Evolutionary conservation across 2,888 invertebrate species (phyloP).

Genomic region (Erebia palarica): DNA sequence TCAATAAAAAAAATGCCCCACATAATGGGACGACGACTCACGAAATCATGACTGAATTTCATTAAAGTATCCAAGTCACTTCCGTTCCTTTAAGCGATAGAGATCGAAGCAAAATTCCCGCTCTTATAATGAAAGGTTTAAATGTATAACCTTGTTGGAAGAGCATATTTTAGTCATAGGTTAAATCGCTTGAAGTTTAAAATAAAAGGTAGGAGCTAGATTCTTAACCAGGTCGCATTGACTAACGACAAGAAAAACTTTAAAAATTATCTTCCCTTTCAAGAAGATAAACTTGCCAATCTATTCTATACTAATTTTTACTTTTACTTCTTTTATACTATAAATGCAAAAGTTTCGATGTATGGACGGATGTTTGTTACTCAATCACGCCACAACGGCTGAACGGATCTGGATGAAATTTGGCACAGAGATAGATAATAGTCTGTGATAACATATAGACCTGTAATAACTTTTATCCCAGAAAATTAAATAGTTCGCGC

Average conservation of each 20-base stretch:
- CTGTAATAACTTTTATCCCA: too few species aligned
- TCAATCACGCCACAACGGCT: too few species aligned
- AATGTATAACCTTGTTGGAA: conserved; percentile 26
- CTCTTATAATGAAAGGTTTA: conserved; percentile 28
- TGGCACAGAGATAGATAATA: too few species aligned
- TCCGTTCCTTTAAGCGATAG: conserved; percentile 41
- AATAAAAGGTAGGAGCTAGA: background rate
- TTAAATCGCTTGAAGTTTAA: conserved; percentile 10
- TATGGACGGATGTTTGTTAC: too few species aligned
- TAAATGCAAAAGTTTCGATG: too few species aligned
- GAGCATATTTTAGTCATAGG: conserved; percentile 32
- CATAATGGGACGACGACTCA: conserved; percentile 34
- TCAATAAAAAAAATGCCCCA: conserved; percentile 33
- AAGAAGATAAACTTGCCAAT: too few species aligned
- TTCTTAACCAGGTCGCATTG: conserved; percentile 3
- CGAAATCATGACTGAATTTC: conserved; percentile 39
- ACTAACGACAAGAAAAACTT: background rate
- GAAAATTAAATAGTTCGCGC: too few species aligned
- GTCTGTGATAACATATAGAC: too few species aligned
- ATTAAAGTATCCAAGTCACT: conserved; percentile 39
- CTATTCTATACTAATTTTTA: too few species aligned
- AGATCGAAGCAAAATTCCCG: conserved; percentile 36
- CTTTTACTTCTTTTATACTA: too few species aligned
- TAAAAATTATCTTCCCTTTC: background rate
- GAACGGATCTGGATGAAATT: too few species aligned